phyloP scores from a whole-genome alignment of 2,888 invertebrate species.

The Omphaloscelis lunosa region DNA sequence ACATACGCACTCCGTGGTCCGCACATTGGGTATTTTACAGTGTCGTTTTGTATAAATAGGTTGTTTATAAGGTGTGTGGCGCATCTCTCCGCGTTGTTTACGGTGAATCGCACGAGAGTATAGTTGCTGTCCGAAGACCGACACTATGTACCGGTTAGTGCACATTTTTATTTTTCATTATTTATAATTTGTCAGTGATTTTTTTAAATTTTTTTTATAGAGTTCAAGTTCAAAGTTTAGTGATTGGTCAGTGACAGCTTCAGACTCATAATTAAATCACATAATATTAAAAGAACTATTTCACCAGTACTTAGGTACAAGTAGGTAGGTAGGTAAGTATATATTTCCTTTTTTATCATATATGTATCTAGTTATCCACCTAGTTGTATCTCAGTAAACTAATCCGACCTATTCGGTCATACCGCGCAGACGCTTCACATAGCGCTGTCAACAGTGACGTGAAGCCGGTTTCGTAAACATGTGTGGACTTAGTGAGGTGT shows the following conservation, averaged over 20 bases:
- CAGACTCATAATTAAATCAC: background rate
- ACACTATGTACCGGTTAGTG: constrained; percentile 86
- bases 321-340: background rate
- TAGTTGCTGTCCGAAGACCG: constrained; percentile 61
- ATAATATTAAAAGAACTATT: background rate
- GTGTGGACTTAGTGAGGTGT: too few relatives aligned
- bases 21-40: constrained; percentile 63
- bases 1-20: constrained; percentile 55
- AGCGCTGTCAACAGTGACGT: too few relatives aligned
- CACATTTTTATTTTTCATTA: constrained; percentile 69
- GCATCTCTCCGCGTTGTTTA: constrained; percentile 74
- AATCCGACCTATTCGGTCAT: too few relatives aligned
- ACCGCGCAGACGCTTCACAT: too few relatives aligned
- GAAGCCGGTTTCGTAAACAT: too few relatives aligned
- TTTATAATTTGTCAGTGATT: constrained; percentile 38
- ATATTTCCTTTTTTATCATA: background rate
- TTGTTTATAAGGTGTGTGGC: constrained; percentile 81
- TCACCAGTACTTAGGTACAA: background rate
- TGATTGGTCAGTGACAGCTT: constrained; percentile 16
- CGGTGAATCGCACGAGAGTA: constrained; percentile 72
- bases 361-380: too few relatives aligned
- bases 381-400: too few relatives aligned
- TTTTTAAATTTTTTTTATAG: constrained; percentile 20
- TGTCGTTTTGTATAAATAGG: constrained; percentile 80
- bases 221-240: constrained; percentile 43